Percentiles rank a stretch among this genome's conserved stretches.
Conservation (phyloP, 1,140 invertebrate species). For the Steinernema feltiae region DNA sequence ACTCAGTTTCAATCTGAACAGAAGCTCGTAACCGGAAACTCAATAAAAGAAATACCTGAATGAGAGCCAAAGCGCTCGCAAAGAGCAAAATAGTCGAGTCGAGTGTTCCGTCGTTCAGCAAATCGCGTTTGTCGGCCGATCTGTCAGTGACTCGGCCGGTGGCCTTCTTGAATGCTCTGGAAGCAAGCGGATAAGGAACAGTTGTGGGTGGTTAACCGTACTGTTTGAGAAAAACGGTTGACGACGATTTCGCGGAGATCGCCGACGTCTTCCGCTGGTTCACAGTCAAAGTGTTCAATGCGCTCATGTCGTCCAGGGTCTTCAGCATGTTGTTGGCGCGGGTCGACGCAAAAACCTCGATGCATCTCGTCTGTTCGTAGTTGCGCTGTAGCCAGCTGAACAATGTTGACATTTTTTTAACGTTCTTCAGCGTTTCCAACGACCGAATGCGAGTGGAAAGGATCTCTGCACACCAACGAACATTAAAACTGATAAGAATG, state of each 20-base stretch:
- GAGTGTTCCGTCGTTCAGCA: not conserved
- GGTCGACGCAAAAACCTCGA: constrained; percentile 6
- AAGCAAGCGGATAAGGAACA: constrained; percentile 15
- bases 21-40: constrained; percentile 16
- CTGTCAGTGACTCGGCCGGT: constrained; percentile 31
- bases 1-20: constrained; percentile 47
- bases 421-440: constrained; percentile 44
- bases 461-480: constrained; percentile 40
- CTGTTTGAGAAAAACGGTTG: constrained; percentile 8
- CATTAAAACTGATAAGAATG: not conserved
- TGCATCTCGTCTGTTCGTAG: not conserved
- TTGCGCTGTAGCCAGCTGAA: constrained; percentile 43
- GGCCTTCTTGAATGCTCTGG: constrained; percentile 47
- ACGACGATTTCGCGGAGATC: constrained; percentile 4
- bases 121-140: constrained; percentile 1
- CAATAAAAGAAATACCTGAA: constrained; percentile 16
- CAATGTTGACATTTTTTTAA: constrained; percentile 37
- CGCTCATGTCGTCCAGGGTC: constrained; percentile 33
- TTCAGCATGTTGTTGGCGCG: constrained; percentile 48
- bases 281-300: constrained; percentile 20
- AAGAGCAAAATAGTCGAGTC: constrained; percentile 28
- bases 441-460: constrained; percentile 35
- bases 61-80: constrained; percentile 23
- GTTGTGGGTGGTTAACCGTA: not conserved
- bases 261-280: constrained; percentile 25